Evolutionary conservation across 2,797 vertebrate genomes (phyloP), one percentile per base, ranked within the genome.

Genomic region (Danio jaintianensis): DNA sequence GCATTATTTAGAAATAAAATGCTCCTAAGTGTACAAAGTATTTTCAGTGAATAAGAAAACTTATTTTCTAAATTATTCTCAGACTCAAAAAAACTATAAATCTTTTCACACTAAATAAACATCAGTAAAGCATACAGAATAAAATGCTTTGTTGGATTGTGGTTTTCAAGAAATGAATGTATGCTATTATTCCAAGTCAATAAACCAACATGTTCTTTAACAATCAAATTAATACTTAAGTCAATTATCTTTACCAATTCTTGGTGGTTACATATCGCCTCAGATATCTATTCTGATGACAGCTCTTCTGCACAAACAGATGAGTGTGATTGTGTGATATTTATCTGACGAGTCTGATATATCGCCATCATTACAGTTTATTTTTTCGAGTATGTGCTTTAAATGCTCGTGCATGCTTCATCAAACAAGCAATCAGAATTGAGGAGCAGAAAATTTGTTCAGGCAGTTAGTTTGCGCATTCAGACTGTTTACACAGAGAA

Each of bases 381-480:
- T 47, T 72, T 66, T 62, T 29, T 29, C 16, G 18, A 74, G 75
- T 62, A 47, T 73, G 63, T 56, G 16, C n/a, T 61, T 67, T 48
- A 58, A 73, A 69, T 70, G 48, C 61, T 82, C 78, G 42, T 73
- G 63, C 18, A 62, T 47, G 74, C 68, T 82, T 83, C 72, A 80
- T 73, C 80, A 87, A 84, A 78, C 81, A 83, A 85, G 73, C 75
- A 71, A 81, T 78, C 75, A 69, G 6, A 79, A 78, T 43, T 79
- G 56, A 75, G 48, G 69, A 61, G 67, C 62, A 63, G 42, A 84
- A 80, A 66, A 59, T 16, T 6, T 80, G 76, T 66, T 77, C 45
- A 58, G 61, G 50, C 45, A 36, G 43, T 67, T 74, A 61, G 76
- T 61, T 52, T 56, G 16, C n/a, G 38, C 50, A 59, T 70, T 61